Base-by-base conservation (phyloP, 2,888 invertebrate genomes). In the Synanthedon vespiformis region DNA sequence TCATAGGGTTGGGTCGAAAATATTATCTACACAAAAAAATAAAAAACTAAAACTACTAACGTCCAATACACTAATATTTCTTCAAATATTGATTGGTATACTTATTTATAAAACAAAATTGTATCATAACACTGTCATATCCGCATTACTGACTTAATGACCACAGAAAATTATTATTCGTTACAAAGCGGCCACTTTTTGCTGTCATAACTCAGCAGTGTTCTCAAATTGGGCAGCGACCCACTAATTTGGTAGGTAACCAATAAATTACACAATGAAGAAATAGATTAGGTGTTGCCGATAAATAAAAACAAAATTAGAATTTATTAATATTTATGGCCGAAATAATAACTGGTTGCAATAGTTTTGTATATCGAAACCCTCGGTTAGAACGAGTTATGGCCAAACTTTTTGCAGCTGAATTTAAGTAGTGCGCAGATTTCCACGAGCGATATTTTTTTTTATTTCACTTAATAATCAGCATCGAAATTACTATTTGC, bases 201-300 rank as follows among this genome's bases (percentile, higher is more conserved):
- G 65, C 56, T 13, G 53, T 55, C 60, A 62, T 65, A 68, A 65
- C 63, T 68, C 58, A 61, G 58, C 64, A 64, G 65, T 63, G 60
- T 61, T 61, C 59, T 52, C 51, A 62, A 67, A 67, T 67, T 63
- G 58, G 53, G 54, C 56, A 57, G 54, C 40, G 55, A 50, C 55
- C 56, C 56, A 53, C 50, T 58, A 55, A 64, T 61, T 65, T 58
- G 55, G 58, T 54, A 60, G 60, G 58, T 54, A 60, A 59, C 56
- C 58, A 63, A 67, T 71, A 69, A 71, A 71, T 68, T 63, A 68
- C 61, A 58, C 64, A 65, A 67, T 67, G 61, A 65, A 65, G 62
- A 62, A 67, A 64, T 68, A 68, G 51, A 56, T 55, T 56, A 56
- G 56, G 55, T 57, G 51, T 51, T 54, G 56, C 56, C 53, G 63